Conservation (phyloP, 2,113 vertebrate species). For the Callipepla squamata region DNA sequence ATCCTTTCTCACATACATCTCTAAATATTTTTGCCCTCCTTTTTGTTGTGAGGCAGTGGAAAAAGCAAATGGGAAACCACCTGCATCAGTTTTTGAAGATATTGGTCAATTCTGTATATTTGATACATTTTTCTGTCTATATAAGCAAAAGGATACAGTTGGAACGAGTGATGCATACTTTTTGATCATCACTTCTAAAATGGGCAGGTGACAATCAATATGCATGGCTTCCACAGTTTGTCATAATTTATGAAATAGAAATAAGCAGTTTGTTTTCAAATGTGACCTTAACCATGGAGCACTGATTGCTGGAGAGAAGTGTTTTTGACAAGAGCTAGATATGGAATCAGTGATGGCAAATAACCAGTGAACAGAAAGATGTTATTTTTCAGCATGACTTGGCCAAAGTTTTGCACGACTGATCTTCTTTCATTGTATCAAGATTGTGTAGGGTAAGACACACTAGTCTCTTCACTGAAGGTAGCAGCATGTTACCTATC, state of each 20-base stretch:
- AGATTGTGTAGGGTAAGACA: neutral
- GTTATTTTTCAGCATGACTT: slow-evolving; percentile 1
- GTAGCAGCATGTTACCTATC: neutral
- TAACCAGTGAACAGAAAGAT: neutral
- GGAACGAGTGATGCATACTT: neutral
- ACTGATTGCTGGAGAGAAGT: neutral
- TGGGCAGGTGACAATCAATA: neutral
- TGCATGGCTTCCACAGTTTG: neutral
- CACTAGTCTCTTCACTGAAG: neutral
- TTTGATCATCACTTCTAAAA: neutral
- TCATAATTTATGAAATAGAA: neutral
- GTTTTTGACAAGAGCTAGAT: neutral
- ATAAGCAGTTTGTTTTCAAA: neutral
- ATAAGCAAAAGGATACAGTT: neutral
- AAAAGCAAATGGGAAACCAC: neutral
- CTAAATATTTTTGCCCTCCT: neutral
- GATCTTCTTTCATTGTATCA: neutral
- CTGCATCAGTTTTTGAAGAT: neutral
- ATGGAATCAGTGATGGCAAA: neutral
- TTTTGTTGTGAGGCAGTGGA: neutral
- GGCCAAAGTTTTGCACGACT: neutral
- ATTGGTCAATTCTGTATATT: neutral
- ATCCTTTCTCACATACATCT: neutral
- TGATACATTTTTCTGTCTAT: neutral
- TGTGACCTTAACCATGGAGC: neutral